These are phyloP conservation scores for Ophiothrix spiculata DNA, from an alignment of 35 echinoderm and acorn worm species.

Conservation along the genomic window DNA sequence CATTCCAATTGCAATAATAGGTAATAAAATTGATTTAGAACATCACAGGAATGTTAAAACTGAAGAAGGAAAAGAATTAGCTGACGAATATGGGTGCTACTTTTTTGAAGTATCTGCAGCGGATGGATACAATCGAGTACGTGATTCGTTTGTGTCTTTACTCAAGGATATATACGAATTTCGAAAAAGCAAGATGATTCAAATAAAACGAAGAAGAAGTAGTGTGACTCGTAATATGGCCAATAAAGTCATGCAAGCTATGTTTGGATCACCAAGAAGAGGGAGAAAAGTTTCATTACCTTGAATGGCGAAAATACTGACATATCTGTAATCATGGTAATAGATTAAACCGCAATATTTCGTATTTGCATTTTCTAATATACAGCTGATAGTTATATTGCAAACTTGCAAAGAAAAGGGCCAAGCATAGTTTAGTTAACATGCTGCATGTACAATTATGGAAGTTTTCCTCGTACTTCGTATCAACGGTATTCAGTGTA, in stretches of 20 bases:
- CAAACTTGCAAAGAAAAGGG: too few species aligned
- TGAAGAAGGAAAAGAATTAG: slow-evolving; percentile 66
- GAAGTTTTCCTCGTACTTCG: too few species aligned
- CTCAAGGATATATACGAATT: slow-evolving; percentile 50
- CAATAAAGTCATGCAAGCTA: slow-evolving; percentile 86
- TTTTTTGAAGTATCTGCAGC: slow-evolving; percentile 91
- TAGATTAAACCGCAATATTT: too few species aligned
- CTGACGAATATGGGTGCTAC: slow-evolving; percentile 79
- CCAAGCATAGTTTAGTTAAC: too few species aligned
- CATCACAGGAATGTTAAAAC: slow-evolving; percentile 51
- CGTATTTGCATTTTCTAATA: too few species aligned
- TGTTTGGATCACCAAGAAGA: slow-evolving; percentile 75
- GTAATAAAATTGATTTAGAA: slow-evolving; percentile 82
- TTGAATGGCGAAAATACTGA: too few species aligned
- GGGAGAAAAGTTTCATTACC: slow-evolving; percentile 75
- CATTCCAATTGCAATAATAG: slow-evolving; percentile 75
- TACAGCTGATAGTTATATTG: too few species aligned
- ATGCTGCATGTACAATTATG: too few species aligned
- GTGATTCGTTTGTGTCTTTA: slow-evolving; percentile 55
- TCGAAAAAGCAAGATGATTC: slow-evolving; percentile 58
- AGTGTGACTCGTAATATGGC: slow-evolving; percentile 79
- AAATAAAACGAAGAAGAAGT: slow-evolving; percentile 67
- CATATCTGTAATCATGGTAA: too few species aligned
- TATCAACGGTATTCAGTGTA: too few species aligned
- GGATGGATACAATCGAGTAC: slow-evolving; percentile 69